Conservation (phyloP, 2,113 vertebrate species). For the Phrynosoma blainvillii region DNA sequence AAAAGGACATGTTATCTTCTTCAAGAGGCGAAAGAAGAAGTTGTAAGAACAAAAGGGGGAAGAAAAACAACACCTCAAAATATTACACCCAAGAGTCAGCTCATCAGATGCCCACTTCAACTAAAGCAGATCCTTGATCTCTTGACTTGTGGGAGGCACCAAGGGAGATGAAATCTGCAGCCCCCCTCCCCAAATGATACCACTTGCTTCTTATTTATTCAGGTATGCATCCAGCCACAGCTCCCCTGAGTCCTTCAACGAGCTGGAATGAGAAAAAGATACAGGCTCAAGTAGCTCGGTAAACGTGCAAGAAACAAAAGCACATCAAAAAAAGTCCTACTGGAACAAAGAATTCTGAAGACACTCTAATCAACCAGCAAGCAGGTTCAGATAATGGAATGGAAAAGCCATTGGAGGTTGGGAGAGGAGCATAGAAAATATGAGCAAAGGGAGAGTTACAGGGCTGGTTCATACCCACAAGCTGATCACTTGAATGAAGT, state of each 20-base stretch:
- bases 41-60: not conserved
- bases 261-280: slow-evolving; percentile 54
- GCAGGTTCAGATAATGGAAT: rapidly evolving
- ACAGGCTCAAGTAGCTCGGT: not conserved
- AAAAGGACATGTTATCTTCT: not conserved
- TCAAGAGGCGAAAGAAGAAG: not conserved
- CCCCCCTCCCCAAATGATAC: not conserved
- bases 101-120: not conserved
- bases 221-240: slow-evolving; percentile 79
- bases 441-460: not conserved
- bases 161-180: not conserved
- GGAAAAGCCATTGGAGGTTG: not conserved
- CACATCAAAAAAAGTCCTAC: not conserved
- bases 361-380: not conserved
- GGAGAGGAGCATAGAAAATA: not conserved
- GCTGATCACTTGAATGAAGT: not conserved
- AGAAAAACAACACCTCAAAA: not conserved
- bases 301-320: not conserved
- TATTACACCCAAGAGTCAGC: not conserved
- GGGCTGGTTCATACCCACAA: not conserved
- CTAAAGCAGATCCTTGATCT: not conserved
- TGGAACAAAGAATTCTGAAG: not conserved
- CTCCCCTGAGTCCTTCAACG: slow-evolving; percentile 76
- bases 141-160: not conserved
- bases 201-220: slow-evolving; percentile 62